These are phyloP conservation scores for Melipona bicolor DNA, from an alignment of 2,888 invertebrate genomes.

Conservation along the genomic window DNA sequence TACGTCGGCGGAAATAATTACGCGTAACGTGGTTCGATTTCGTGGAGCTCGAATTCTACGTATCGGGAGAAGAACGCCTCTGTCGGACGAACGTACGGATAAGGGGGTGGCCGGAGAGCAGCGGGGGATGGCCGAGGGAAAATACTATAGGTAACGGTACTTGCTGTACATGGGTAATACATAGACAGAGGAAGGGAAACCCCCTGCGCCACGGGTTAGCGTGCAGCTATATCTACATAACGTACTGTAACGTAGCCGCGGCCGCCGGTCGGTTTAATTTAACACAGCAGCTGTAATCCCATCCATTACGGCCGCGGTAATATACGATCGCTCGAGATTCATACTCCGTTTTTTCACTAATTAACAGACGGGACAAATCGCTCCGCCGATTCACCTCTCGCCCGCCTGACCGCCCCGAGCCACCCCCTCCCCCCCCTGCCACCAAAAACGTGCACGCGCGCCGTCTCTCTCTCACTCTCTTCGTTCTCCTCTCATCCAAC, in stretches of 20 bases:
- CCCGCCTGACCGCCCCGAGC: slow-evolving; percentile 59
- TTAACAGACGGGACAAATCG: slow-evolving; percentile 85
- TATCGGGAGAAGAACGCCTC: slow-evolving; percentile 46
- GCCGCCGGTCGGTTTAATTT: slow-evolving; percentile 83
- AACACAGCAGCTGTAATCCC: slow-evolving; percentile 85
- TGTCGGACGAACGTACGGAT: slow-evolving; percentile 31
- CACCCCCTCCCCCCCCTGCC: slow-evolving; percentile 48
- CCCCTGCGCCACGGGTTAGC: slow-evolving; percentile 72
- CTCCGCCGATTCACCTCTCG: slow-evolving; percentile 78
- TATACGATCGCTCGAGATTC: slow-evolving; percentile 85
- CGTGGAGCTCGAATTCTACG: slow-evolving; percentile 33
- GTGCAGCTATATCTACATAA: slow-evolving; percentile 78
- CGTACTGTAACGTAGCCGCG: slow-evolving; percentile 79
- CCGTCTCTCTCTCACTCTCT: slow-evolving; percentile 39
- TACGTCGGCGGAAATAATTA: slow-evolving; percentile 54
- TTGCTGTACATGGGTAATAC: slow-evolving; percentile 75
- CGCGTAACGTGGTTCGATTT: slow-evolving; percentile 22
- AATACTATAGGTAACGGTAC: slow-evolving; percentile 74
- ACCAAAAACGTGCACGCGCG: slow-evolving; percentile 41
- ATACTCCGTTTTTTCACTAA: slow-evolving; percentile 85
- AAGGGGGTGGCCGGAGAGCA: not conserved
- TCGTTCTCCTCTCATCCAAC: slow-evolving; percentile 69
- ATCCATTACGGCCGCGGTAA: slow-evolving; percentile 84
- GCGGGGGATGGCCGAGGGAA: slow-evolving; percentile 38
- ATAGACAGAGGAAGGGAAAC: slow-evolving; percentile 71